These are phyloP conservation scores for Acromyrmex heyeri DNA, from an alignment of 1,140 invertebrate species.

Conservation along the genomic window DNA sequence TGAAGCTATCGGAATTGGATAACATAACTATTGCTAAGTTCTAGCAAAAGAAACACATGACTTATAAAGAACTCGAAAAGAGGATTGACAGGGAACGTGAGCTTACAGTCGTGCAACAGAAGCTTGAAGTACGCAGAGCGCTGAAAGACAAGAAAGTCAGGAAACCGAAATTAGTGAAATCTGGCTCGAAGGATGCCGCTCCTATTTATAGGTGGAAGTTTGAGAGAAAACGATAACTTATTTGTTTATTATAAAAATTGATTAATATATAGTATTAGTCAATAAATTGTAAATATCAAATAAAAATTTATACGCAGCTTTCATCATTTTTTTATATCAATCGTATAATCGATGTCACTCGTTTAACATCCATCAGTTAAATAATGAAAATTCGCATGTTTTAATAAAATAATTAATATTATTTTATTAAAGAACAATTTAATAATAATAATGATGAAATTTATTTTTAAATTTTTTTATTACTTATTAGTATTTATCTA, in stretches of 20 bases:
- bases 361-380: neutral
- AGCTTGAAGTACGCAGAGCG: constrained; percentile 93
- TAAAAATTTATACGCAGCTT: neutral
- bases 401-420: neutral
- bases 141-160: constrained; percentile 89
- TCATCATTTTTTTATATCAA: too few species aligned
- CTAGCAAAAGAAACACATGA: constrained; percentile 88
- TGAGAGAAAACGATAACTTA: constrained; percentile 90
- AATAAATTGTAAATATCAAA: neutral
- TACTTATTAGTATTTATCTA: neutral
- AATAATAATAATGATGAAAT: neutral
- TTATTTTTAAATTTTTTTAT: neutral
- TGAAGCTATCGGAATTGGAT: constrained; percentile 88
- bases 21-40: constrained; percentile 86
- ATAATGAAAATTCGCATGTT: neutral
- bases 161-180: constrained; percentile 90
- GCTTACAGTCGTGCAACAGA: constrained; percentile 93
- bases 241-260: neutral
- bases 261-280: neutral
- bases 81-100: constrained; percentile 94
- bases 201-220: constrained; percentile 95
- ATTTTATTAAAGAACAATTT: neutral
- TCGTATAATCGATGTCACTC: too few species aligned
- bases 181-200: constrained; percentile 90
- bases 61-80: constrained; percentile 93